These are phyloP conservation scores for Conchocele bisecta DNA, from an alignment of 2,888 invertebrate species.

Conservation along the genomic window DNA sequence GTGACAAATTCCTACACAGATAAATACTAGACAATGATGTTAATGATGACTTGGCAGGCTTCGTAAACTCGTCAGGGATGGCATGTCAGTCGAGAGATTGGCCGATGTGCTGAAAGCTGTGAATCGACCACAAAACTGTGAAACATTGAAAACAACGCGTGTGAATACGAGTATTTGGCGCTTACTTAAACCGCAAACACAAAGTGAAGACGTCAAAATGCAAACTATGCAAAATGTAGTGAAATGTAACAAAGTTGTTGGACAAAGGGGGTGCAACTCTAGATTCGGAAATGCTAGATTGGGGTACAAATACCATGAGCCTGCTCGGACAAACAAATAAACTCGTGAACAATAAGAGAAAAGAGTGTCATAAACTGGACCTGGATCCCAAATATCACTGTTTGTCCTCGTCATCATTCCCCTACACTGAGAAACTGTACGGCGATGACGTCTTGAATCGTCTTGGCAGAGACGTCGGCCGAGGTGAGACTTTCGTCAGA, in stretches of 20 bases:
- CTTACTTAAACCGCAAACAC: constrained; percentile 5
- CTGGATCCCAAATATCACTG: too few species aligned
- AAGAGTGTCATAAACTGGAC: background rate
- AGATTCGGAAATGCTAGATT: background rate
- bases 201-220: constrained; percentile 21
- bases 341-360: constrained; percentile 1
- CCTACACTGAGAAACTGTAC: too few species aligned
- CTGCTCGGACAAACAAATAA: constrained; percentile 17
- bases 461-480: too few species aligned
- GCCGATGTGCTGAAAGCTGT: background rate
- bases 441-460: too few species aligned
- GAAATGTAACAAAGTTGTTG: background rate
- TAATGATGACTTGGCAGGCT: background rate
- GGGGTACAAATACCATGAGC: constrained; percentile 1
- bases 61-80: constrained; percentile 7
- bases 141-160: constrained; percentile 1
- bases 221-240: constrained; percentile 5
- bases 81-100: constrained; percentile 8
- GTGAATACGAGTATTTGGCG: constrained; percentile 19
- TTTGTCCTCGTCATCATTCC: too few species aligned
- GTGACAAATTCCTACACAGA: background rate
- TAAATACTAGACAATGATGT: constrained; percentile 4
- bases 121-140: constrained; percentile 2
- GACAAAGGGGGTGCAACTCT: background rate
- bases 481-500: too few species aligned